Conservation (phyloP, 2,797 vertebrate species). For the Sebastes jordani region DNA sequence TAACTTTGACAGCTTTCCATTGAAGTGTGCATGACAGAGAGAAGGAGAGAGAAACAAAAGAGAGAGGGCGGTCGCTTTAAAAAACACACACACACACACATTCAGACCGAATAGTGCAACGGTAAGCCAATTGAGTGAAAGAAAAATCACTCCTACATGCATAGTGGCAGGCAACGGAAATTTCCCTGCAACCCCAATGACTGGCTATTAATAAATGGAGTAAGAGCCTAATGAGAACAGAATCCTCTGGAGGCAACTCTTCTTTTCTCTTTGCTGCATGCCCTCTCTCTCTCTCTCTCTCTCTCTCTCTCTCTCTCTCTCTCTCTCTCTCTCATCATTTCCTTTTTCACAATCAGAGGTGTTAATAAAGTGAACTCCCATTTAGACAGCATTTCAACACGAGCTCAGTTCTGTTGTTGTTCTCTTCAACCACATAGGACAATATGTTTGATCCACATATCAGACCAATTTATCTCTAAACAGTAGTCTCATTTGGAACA, state of each 20-base stretch:
- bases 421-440: neutral
- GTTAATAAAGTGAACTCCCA: slow-evolving; percentile 57
- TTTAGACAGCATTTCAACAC: slow-evolving; percentile 11
- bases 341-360: slow-evolving; percentile 42
- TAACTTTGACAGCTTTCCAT: slow-evolving; percentile 77
- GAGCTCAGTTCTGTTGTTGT: neutral
- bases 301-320: slow-evolving; percentile 16
- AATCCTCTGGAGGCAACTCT: slow-evolving; percentile 70
- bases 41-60: slow-evolving; percentile 53
- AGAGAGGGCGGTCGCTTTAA: slow-evolving; percentile 26
- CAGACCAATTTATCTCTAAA: neutral
- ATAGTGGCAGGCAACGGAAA: slow-evolving; percentile 77
- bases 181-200: slow-evolving; percentile 75
- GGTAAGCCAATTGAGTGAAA: slow-evolving; percentile 74
- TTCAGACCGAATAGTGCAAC: slow-evolving; percentile 62
- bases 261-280: slow-evolving; percentile 55
- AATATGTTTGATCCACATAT: neutral
- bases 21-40: slow-evolving; percentile 76
- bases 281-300: slow-evolving; percentile 21
- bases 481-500: neutral
- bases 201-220: slow-evolving; percentile 82
- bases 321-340: slow-evolving; percentile 33
- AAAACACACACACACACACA: slow-evolving; percentile 43
- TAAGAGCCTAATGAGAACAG: slow-evolving; percentile 78
- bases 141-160: slow-evolving; percentile 77